These are phyloP conservation scores for Eurystomus gularis DNA, from an alignment of 2,113 vertebrate genomes.

Conservation along the genomic window DNA sequence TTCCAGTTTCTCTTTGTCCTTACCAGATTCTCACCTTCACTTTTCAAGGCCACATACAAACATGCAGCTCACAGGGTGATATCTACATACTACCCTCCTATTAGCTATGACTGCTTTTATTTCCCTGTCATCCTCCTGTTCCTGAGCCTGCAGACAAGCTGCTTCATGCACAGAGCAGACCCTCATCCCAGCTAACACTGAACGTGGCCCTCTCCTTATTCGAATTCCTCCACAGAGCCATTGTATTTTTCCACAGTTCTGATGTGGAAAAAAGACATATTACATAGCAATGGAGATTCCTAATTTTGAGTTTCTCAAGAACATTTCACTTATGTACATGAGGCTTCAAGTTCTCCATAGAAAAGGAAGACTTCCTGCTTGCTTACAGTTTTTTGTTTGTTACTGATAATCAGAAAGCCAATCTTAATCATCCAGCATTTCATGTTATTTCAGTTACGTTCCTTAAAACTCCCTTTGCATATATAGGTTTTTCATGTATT, in stretches of 20 bases:
- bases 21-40: neutral
- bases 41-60: neutral
- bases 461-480: neutral
- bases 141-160: neutral
- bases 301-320: neutral
- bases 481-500: neutral
- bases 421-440: neutral
- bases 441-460: neutral
- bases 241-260: neutral
- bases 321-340: neutral
- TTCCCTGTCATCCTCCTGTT: neutral
- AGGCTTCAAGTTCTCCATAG: neutral
- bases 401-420: neutral
- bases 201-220: neutral
- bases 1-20: neutral
- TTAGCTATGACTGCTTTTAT: neutral
- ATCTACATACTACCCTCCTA: neutral
- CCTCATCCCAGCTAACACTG: neutral
- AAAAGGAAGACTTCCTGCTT: neutral
- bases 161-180: neutral
- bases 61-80: neutral
- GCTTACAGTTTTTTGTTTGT: neutral
- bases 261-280: neutral
- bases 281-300: neutral
- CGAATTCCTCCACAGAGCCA: neutral